phyloP scores from a whole-genome alignment of 1,140 invertebrate species.

The Drosophila malerkotliana region DNA sequence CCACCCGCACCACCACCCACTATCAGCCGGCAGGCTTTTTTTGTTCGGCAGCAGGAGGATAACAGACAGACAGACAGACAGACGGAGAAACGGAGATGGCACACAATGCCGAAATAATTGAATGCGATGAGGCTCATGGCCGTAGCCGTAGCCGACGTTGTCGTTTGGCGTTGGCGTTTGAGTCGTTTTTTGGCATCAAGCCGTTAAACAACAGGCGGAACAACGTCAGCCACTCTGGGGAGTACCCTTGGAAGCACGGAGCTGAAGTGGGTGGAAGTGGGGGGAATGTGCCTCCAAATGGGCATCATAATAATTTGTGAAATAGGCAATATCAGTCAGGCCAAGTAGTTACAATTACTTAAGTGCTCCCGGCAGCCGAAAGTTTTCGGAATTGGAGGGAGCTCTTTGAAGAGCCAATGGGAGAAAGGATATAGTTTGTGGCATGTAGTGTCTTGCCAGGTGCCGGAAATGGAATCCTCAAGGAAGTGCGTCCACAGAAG shows the following conservation, averaged over 20 bases:
- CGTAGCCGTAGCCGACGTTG: conserved; percentile 40
- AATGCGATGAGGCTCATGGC: conserved; percentile 80
- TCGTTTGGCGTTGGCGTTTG: conserved; percentile 18
- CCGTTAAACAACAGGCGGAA: conserved; percentile 79
- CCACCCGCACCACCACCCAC: conserved; percentile 31
- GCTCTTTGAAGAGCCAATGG: not conserved
- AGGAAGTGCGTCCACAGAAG: conserved; percentile 17
- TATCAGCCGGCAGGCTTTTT: conserved; percentile 36
- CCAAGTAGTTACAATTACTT: conserved; percentile 80
- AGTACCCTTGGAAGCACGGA: conserved; percentile 23
- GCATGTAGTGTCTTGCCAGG: conserved; percentile 5
- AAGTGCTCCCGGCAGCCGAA: conserved; percentile 66
- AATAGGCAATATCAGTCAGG: conserved; percentile 81
- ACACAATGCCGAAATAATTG: conserved; percentile 81
- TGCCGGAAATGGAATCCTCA: conserved; percentile 27
- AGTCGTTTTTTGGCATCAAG: conserved; percentile 78
- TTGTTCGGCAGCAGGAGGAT: conserved; percentile 21
- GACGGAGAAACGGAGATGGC: conserved; percentile 34
- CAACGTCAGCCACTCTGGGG: conserved; percentile 34
- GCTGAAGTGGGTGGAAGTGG: conserved; percentile 12
- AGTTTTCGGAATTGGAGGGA: conserved; percentile 15
- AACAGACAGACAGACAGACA: conserved; percentile 40
- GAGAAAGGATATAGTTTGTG: not conserved
- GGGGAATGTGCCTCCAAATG: conserved; percentile 75
- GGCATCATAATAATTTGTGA: conserved; percentile 80